phyloP scores from a whole-genome alignment of 2,888 invertebrate species.

The Lasioglossum malachurum region DNA sequence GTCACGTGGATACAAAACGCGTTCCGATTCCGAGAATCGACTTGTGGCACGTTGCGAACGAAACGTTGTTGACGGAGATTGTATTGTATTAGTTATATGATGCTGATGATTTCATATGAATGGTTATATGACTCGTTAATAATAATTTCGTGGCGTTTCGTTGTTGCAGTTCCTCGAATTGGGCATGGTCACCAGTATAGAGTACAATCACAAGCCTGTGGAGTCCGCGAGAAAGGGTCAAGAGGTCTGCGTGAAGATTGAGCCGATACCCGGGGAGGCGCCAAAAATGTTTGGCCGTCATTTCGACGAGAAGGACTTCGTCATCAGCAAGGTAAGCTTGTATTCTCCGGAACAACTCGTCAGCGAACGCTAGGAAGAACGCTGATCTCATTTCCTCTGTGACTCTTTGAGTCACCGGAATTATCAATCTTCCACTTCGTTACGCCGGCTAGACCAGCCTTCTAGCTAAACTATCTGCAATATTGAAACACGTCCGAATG shows the following conservation, averaged over 20 bases:
- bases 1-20: not conserved
- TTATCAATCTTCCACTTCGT: not conserved
- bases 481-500: too few relatives aligned
- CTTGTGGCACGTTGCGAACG: not conserved
- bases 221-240: slow-evolving; percentile 98
- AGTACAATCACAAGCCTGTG: slow-evolving; percentile 97
- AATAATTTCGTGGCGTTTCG: not conserved
- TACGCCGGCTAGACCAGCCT: not conserved
- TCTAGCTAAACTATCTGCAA: not conserved
- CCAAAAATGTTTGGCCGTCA: slow-evolving; percentile 99
- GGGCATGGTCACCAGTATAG: slow-evolving; percentile 97
- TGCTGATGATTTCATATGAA: too few relatives aligned
- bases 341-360: not conserved
- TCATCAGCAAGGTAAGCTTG: slow-evolving; percentile 94
- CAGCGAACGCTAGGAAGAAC: not conserved
- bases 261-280: slow-evolving; percentile 98
- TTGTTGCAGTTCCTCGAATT: slow-evolving; percentile 94
- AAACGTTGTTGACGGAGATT: not conserved
- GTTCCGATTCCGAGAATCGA: not conserved
- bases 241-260: slow-evolving; percentile 98
- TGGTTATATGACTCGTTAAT: not conserved
- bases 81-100: too few relatives aligned
- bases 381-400: not conserved
- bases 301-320: slow-evolving; percentile 97
- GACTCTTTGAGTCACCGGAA: not conserved